Evolutionary conservation across 2,888 invertebrate species (phyloP), one percentile per base, ranked within the genome.

Genomic region (Mycalesis mineus): DNA sequence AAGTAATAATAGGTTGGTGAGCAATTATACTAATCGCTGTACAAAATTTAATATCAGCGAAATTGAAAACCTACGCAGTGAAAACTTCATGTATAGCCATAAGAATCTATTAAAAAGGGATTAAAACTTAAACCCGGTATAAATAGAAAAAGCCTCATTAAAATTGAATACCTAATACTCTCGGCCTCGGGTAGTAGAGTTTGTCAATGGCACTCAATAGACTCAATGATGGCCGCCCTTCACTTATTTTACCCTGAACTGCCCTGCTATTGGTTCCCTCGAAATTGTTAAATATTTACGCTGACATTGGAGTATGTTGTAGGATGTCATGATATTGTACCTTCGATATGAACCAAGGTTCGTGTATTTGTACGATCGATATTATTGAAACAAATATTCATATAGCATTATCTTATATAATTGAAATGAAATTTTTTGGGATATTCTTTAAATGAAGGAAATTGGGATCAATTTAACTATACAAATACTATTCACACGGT

Each of bases 221-320:
- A 9, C 42, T 36, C n/a, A 22, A 41, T 41, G 41, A 42, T 15
- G 36, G 11, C 41, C 14, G 39, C 29, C 47, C 40, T 55, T 49
- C 41, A 49, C 14, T 33, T 42, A 42, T 56, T 55, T 15, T 17
- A 40, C 47, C 47, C 47, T 44, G 40, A 29, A 41, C 51, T 11
- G 13, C 31, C 53, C 44, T 47, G 17, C 13, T 41, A n/a, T n/a
- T n/a, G 28, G 47, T 22, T 11, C 54, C 7, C 39, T 47, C 47
- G 39, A 50, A 17, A 22, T 31, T 50, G 40, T 56, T 53, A 52
- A 60, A 48, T 52, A 56, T 56, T 56, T 56, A 56, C 48, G 36
- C 28, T 36, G 36, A 49, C 33, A 33, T 49, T 39, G 49, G 33
- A 49, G 28, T 39, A 48, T 28, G 22, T 49, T 13, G 37, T 7